Evolutionary conservation across 2,113 vertebrate species (phyloP), one percentile per base, ranked within the genome.

Genomic region (Vidua chalybeata): DNA sequence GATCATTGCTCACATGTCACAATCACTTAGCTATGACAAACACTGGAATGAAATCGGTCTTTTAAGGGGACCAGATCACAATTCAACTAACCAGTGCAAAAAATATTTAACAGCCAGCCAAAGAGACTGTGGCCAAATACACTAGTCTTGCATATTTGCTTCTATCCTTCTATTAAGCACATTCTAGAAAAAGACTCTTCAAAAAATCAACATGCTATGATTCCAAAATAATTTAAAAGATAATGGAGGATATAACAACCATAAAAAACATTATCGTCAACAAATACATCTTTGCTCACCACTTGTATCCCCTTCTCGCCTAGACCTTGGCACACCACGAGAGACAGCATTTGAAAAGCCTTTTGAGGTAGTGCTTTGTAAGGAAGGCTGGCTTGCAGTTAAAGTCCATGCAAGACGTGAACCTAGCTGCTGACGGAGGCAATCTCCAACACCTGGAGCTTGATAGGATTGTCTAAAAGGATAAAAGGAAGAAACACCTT

Each of bases 381-480:
- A 97, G 24, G 98, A 98, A 64, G 98, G 97, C 58, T 98, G 98
- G 90, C 75, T 97, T 81, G 98, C 88, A 16, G 98, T 98, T 52
- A 99, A 95, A 41, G 98, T 98, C 99, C 99, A 99, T 1, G 99
- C 98, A 4, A 99, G 98, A 33, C 99, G 99, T 3, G 99, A 98
- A 17, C 99, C 99, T 81, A 99, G 23, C 33, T 99, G 97, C 90
- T 98, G 98, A 19, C 98, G 98, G 68, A 98, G 97, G 74, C 98
- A 90, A 27, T 99, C 99, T 45, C 96, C 97, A 23, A 98, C 96
- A 1, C 97, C 97, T 7, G 97, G 96, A 72, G 98, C 96, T 41
- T 98, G 98, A 86, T 98, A 98, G 37, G 98, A 97, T 98, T 99
- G 98, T 94, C 98, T 98, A 59, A 49, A 93, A 86, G 28, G 63